phyloP scores from a whole-genome alignment of 2,797 vertebrate genomes.

The Eutrigla gurnardus region DNA sequence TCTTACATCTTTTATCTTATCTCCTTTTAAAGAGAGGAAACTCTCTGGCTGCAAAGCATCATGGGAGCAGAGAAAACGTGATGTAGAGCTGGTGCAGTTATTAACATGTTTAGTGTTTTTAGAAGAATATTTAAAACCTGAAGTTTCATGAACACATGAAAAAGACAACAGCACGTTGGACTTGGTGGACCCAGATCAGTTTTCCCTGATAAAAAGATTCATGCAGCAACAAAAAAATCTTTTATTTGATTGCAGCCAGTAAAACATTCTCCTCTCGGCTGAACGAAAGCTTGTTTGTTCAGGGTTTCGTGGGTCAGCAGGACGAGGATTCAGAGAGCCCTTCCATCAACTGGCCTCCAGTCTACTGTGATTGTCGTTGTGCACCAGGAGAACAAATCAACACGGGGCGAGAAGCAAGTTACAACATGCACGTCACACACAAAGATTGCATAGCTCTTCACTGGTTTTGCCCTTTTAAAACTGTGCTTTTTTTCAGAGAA shows the following conservation, averaged over 20 bases:
- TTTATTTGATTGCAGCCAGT: slow-evolving; percentile 73
- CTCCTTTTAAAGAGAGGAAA: too few species aligned
- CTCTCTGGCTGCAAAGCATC: too few species aligned
- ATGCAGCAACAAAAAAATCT: slow-evolving; percentile 58
- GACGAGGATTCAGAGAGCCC: slow-evolving; percentile 80
- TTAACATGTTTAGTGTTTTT: background rate
- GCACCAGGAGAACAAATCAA: slow-evolving; percentile 78
- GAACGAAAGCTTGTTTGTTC: slow-evolving; percentile 50
- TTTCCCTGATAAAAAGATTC: slow-evolving; percentile 8
- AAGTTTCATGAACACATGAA: background rate
- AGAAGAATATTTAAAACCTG: background rate
- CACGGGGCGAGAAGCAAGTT: slow-evolving; percentile 64
- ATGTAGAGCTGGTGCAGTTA: too few species aligned
- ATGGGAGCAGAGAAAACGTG: too few species aligned
- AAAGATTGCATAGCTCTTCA: slow-evolving; percentile 90
- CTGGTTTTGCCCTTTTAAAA: slow-evolving; percentile 73
- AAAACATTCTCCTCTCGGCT: slow-evolving; percentile 47
- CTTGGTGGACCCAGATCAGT: background rate
- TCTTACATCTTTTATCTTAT: too few species aligned
- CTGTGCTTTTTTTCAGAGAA: slow-evolving; percentile 77
- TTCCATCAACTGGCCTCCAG: slow-evolving; percentile 86
- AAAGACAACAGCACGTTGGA: too few species aligned
- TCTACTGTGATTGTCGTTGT: slow-evolving; percentile 87
- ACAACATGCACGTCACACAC: slow-evolving; percentile 83
- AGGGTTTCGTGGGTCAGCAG: too few species aligned